A percentile compares a stretch with the other conserved stretches of the same genome.
phyloP scores from a whole-genome alignment of 2,888 invertebrate species.

The Anthrax anthrax region DNA sequence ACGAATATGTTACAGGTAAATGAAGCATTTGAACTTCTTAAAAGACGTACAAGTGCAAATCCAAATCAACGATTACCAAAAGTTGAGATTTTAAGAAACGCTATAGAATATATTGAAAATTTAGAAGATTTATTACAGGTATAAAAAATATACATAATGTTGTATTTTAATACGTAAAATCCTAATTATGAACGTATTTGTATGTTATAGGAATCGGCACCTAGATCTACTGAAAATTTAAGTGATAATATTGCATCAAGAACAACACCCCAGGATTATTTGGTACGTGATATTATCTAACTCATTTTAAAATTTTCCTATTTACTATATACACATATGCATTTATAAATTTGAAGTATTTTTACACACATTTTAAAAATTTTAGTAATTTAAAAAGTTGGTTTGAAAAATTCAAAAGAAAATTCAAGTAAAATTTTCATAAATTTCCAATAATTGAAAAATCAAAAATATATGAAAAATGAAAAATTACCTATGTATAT shows the following conservation, averaged over 20 bases:
- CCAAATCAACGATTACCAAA: slow-evolving; percentile 94
- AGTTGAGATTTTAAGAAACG: slow-evolving; percentile 91
- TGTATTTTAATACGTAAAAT: neutral
- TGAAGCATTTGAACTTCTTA: slow-evolving; percentile 92
- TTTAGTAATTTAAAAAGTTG: slow-evolving; percentile 1
- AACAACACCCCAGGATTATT: slow-evolving; percentile 30
- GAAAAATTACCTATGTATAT: too few species aligned
- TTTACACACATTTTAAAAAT: too few species aligned
- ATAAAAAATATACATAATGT: slow-evolving; percentile 4
- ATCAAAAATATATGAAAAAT: too few species aligned
- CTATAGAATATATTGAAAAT: slow-evolving; percentile 94
- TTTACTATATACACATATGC: too few species aligned
- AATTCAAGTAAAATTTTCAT: too few species aligned
- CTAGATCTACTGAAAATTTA: slow-evolving; percentile 25
- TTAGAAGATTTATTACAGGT: slow-evolving; percentile 68
- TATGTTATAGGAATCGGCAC: slow-evolving; percentile 3
- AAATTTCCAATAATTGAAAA: too few species aligned
- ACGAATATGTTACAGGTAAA: too few species aligned
- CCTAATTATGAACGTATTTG: neutral
- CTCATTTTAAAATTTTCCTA: too few species aligned
- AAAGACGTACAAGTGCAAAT: slow-evolving; percentile 83
- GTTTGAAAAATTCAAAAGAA: too few species aligned
- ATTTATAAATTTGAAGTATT: too few species aligned
- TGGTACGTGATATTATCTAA: slow-evolving; percentile 24
- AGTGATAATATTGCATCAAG: slow-evolving; percentile 26